Conservation (phyloP, 2,888 invertebrate genomes). For the Pterostichus madidus region DNA sequence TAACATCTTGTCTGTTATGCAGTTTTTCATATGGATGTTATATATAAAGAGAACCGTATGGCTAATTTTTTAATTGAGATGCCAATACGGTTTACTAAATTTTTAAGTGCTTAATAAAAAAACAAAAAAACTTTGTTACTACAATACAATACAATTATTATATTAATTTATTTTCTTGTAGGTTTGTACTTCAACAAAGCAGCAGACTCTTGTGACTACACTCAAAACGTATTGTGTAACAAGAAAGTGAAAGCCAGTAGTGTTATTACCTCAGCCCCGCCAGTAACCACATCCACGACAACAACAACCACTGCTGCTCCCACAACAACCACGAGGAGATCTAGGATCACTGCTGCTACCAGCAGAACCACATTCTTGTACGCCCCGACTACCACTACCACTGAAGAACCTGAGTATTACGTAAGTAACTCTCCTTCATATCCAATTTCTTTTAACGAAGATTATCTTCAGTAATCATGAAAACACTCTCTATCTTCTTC, state of each 20-base stretch:
- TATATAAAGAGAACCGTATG: too few species aligned
- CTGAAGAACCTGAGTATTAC: slow-evolving; percentile 73
- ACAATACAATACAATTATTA: slow-evolving; percentile 28
- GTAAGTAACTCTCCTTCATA: slow-evolving; percentile 67
- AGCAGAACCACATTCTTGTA: slow-evolving; percentile 74
- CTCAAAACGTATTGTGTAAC: slow-evolving; percentile 91
- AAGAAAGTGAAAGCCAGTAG: slow-evolving; percentile 79
- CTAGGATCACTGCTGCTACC: slow-evolving; percentile 76
- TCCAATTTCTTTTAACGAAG: too few species aligned
- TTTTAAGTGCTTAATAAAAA: too few species aligned
- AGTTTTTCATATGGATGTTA: too few species aligned
- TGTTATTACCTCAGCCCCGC: slow-evolving; percentile 77
- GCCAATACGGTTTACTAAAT: too few species aligned
- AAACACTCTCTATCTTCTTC: too few species aligned
- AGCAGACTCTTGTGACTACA: slow-evolving; percentile 95
- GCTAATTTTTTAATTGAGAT: too few species aligned
- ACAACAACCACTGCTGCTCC: slow-evolving; percentile 76
- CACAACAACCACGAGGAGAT: slow-evolving; percentile 71
- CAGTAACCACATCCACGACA: slow-evolving; percentile 77
- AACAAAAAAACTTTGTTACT: too few species aligned
- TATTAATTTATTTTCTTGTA: slow-evolving; percentile 72
- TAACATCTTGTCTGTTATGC: too few species aligned
- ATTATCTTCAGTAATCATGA: too few species aligned
- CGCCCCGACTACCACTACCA: slow-evolving; percentile 73
- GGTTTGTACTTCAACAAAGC: slow-evolving; percentile 94